Base-by-base conservation (phyloP, 1,140 invertebrate species). In the Cecropterus lyciades region DNA sequence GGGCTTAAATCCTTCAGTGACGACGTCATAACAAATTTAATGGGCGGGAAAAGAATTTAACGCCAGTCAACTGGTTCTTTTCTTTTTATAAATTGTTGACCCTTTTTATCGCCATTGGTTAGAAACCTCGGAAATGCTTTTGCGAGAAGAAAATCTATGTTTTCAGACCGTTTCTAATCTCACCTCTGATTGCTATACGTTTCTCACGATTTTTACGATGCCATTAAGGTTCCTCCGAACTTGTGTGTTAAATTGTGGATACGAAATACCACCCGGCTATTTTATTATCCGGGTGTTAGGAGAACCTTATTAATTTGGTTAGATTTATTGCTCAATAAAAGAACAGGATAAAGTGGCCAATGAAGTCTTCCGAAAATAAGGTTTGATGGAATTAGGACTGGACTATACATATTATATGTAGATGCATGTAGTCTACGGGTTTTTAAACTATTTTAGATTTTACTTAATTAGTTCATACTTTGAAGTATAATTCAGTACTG, bases 131-230 rank as follows among this genome's bases (percentile, higher is more conserved):
- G 57, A 57, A 52, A 65, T 55, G 46, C 40, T 46, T 56, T 30
- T 33, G 59, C 48, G 67, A n/a, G n/a, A n/a, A n/a, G 49, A 51
- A 37, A 45, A 33, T 33, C 67, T 66, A 65, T 71, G 57, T 72
- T 77, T 66, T 67, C n/a, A n/a, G n/a, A n/a, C n/a, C 52, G 48
- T 67, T 72, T 80, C 73, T 86, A 84, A 84, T 82, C 75, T 78
- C 65, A 83, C 77, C 75, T 80, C 79, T 83, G 84, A 83, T 84
- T 85, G 80, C 70, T 69, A 70, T 69, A 75, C 79, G 75, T 79
- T 82, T 77, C 74, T 78, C 68, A 79, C 71, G 67, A 83, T 83
- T 86, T 85, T 84, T 86, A 86, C 76, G 77, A 83, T 57, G 66
- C 77, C 71, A 79, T 83, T 83, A 80, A 51, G 27, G 65, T 24